Conservation (phyloP, 2,797 vertebrate genomes). For the Acipenser ruthenus region DNA sequence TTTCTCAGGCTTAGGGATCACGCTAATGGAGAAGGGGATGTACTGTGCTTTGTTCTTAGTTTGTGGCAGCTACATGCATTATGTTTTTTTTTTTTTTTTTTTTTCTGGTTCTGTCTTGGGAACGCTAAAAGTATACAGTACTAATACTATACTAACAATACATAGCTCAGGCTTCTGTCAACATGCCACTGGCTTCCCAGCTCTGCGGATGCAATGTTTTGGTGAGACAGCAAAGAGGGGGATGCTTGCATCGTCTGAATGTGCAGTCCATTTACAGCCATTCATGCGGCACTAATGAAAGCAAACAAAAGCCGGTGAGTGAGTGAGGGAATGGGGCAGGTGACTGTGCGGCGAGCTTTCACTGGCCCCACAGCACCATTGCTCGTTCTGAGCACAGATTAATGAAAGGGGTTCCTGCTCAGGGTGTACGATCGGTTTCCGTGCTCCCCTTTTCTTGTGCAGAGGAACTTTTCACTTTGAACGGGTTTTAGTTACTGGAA, state of each 20-base stretch:
- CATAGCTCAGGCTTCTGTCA: neutral
- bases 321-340: constrained; percentile 1
- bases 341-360: neutral
- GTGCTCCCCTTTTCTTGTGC: too few species aligned
- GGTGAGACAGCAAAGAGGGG: neutral
- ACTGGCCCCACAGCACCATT: too few species aligned
- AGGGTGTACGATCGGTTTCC: too few species aligned
- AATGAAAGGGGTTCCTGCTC: too few species aligned
- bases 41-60: neutral
- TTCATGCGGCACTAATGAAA: neutral
- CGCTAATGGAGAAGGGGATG: neutral
- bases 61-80: neutral
- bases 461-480: too few species aligned
- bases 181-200: neutral
- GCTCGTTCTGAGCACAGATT: too few species aligned
- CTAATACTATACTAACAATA: neutral
- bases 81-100: neutral
- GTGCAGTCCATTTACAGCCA: neutral
- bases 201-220: neutral
- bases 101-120: neutral
- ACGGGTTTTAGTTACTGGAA: too few species aligned
- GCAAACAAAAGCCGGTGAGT: constrained; percentile 9
- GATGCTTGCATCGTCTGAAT: neutral
- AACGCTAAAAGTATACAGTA: neutral
- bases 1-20: neutral